Evolutionary conservation across 2,797 vertebrate species (phyloP).

Genomic region (Sternotherus odoratus): DNA sequence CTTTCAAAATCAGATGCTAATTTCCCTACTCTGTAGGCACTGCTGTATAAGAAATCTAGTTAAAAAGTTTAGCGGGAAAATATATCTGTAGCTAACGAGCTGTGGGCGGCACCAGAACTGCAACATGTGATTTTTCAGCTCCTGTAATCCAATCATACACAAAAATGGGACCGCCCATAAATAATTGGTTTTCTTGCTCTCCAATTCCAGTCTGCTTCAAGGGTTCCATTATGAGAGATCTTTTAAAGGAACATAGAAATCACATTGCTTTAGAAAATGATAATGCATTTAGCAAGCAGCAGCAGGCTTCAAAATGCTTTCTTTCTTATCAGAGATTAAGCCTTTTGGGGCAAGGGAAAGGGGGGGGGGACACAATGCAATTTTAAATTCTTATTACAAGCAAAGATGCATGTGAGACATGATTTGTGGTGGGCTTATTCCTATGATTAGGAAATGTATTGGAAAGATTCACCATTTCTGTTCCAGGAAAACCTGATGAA

Average conservation of each 20-base stretch:
- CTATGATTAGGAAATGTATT: slow-evolving; percentile 15
- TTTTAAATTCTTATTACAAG: slow-evolving; percentile 64
- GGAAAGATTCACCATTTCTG: slow-evolving; percentile 35
- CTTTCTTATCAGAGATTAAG: slow-evolving; percentile 61
- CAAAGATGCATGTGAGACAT: slow-evolving; percentile 66
- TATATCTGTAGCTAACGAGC: slow-evolving; percentile 20
- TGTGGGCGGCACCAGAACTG: slow-evolving; percentile 6
- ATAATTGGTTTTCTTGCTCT: slow-evolving; percentile 64
- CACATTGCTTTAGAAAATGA: slow-evolving; percentile 62
- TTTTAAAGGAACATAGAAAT: slow-evolving; percentile 65
- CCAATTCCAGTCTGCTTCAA: slow-evolving; percentile 53
- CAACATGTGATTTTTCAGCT: slow-evolving; percentile 23
- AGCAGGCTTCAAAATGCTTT: slow-evolving; percentile 32
- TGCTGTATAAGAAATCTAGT: background rate
- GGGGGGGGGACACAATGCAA: slow-evolving; percentile 26
- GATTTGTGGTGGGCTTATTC: slow-evolving; percentile 40
- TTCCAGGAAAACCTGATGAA: slow-evolving; percentile 55
- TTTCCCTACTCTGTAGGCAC: slow-evolving; percentile 8
- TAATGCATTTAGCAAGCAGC: slow-evolving; percentile 35
- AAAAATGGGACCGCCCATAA: slow-evolving; percentile 61
- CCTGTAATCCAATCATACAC: slow-evolving; percentile 31
- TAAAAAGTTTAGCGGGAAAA: background rate
- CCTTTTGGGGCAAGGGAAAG: slow-evolving; percentile 49
- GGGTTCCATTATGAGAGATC: slow-evolving; percentile 49
- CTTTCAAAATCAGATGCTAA: background rate